These are phyloP conservation scores for Coccyzus lansbergi DNA, from an alignment of 2,797 vertebrate species.

Conservation along the genomic window DNA sequence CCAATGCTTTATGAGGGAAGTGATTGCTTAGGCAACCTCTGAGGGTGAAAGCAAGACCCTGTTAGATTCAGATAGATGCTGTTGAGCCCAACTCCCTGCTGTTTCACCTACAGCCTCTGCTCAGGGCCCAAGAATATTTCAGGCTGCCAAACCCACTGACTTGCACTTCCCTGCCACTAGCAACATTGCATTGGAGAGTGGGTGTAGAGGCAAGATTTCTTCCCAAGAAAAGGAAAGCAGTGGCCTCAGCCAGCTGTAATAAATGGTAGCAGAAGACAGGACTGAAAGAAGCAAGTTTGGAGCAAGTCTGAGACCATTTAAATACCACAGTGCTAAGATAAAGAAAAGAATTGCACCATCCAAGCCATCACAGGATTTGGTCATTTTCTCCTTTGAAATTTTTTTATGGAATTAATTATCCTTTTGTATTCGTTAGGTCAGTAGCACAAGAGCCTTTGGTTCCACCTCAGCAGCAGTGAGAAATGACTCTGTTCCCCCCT, in stretches of 20 bases:
- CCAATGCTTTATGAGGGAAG: not conserved
- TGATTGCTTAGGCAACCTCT: not conserved
- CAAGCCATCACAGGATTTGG: not conserved
- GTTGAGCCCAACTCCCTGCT: not conserved
- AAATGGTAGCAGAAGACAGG: not conserved
- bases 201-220: not conserved
- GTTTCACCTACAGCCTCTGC: not conserved
- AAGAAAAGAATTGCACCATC: not conserved
- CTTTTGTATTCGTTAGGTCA: not conserved
- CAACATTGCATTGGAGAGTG: accelerated
- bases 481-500: not conserved
- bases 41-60: not conserved
- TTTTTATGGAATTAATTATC: not conserved
- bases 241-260: not conserved
- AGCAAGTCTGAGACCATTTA: not conserved
- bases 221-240: not conserved
- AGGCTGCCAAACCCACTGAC: not conserved
- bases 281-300: not conserved
- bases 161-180: not conserved
- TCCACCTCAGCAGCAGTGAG: not conserved
- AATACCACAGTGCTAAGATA: not conserved
- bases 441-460: not conserved
- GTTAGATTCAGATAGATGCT: accelerated
- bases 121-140: accelerated
- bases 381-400: not conserved